Conservation (phyloP, 1,140 invertebrate species). For the Goniozus legneri region DNA sequence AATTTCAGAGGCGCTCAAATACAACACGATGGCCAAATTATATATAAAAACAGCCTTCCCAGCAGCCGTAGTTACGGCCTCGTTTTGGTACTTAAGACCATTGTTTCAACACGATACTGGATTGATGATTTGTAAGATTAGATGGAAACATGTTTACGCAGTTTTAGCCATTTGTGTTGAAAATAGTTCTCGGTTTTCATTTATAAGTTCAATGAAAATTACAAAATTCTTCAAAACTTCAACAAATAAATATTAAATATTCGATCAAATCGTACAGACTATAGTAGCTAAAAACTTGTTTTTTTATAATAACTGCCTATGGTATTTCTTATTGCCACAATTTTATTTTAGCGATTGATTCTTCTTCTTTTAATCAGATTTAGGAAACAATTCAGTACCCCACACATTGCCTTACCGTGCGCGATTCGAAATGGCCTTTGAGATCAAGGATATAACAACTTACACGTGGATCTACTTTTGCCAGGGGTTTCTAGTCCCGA, state of each 20-base stretch:
- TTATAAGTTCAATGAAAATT: no score
- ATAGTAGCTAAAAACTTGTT: no score
- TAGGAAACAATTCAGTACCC: background rate
- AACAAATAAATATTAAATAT: no score
- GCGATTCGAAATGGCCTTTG: background rate
- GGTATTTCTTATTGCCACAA: no score
- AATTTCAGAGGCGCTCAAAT: background rate
- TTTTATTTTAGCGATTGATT: no score
- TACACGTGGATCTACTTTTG: background rate
- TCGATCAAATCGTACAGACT: no score
- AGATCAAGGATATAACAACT: background rate
- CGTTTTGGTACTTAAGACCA: background rate
- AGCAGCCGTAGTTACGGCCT: background rate
- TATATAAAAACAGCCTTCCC: background rate
- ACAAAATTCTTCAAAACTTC: no score
- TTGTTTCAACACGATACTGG: background rate
- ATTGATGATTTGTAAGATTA: background rate
- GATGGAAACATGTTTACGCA: no score
- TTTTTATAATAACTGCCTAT: no score
- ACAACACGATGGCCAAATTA: background rate
- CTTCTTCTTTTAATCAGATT: constrained; percentile 1
- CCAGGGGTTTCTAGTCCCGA: background rate
- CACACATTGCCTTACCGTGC: constrained; percentile 3
- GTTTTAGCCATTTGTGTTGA: no score
- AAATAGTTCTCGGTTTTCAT: no score